phyloP scores from a whole-genome alignment of 2,113 vertebrate genomes.

The Heterotilapia buettikoferi region DNA sequence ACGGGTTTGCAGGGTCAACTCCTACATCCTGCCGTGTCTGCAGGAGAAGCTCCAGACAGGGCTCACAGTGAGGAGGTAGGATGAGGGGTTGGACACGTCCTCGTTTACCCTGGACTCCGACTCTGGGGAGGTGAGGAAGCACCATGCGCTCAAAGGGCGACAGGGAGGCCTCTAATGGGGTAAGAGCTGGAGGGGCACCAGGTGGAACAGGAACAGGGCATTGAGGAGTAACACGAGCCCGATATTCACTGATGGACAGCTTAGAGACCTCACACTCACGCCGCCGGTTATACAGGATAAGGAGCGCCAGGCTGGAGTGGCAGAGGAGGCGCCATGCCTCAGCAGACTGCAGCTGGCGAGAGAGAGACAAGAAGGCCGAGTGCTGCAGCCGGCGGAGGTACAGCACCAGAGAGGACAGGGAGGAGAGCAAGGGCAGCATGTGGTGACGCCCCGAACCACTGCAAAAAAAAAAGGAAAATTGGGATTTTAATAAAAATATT shows the following conservation, averaged over 20 bases:
- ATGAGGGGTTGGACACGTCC: constrained; percentile 74
- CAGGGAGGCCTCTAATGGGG: constrained; percentile 68
- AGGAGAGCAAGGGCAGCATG: constrained; percentile 74
- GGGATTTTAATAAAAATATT: background rate
- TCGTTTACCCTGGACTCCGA: constrained; percentile 72
- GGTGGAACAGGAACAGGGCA: constrained; percentile 51
- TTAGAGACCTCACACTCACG: constrained; percentile 78
- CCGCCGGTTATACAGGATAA: constrained; percentile 75
- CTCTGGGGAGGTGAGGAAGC: constrained; percentile 69
- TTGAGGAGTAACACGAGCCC: constrained; percentile 59
- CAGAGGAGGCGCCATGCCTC: constrained; percentile 77
- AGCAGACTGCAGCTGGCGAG: constrained; percentile 66
- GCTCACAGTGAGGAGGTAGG: constrained; percentile 73
- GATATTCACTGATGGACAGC: constrained; percentile 68
- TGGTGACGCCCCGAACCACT: constrained; percentile 64
- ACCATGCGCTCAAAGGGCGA: constrained; percentile 75
- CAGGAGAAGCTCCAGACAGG: constrained; percentile 74
- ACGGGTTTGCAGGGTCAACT: constrained; percentile 70
- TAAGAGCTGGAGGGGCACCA: constrained; percentile 54
- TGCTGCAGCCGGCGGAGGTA: constrained; percentile 76
- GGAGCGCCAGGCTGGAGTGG: constrained; percentile 76
- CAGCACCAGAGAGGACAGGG: constrained; percentile 72
- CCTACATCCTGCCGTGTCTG: constrained; percentile 70
- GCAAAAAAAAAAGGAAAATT: background rate
- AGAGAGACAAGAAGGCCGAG: constrained; percentile 69